A percentile compares a stretch with the other conserved stretches of the same genome.
These are phyloP conservation scores for Pantherophis vulpinus DNA, from an alignment of 2,797 vertebrate species.

Conservation along the genomic window DNA sequence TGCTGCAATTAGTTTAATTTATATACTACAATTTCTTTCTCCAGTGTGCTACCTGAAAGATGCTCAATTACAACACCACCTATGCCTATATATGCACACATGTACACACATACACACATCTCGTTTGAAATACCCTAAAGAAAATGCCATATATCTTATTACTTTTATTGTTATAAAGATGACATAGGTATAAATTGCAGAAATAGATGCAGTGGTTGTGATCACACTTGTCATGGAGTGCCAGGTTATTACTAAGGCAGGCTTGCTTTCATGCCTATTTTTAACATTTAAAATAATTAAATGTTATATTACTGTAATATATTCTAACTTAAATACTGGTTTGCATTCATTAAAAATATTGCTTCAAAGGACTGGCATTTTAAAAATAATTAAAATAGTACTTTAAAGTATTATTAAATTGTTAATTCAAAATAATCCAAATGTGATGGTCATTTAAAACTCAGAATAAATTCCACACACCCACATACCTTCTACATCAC, in stretches of 20 bases:
- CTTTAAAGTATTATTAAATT: neutral
- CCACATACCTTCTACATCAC: neutral
- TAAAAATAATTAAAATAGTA: neutral
- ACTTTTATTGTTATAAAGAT: neutral
- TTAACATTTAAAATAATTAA: neutral
- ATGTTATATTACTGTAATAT: neutral
- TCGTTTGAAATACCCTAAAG: neutral
- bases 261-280: neutral
- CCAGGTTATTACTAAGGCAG: neutral
- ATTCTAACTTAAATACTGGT: neutral
- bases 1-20: neutral
- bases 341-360: neutral
- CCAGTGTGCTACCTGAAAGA: neutral
- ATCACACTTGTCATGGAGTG: neutral
- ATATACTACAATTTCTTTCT: neutral
- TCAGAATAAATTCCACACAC: neutral
- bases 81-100: neutral
- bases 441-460: neutral
- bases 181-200: neutral
- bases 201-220: neutral
- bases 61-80: neutral
- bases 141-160: neutral
- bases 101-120: neutral
- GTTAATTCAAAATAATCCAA: neutral
- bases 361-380: neutral